A percentile compares a stretch with the other conserved stretches of the same genome.
These are phyloP conservation scores for Chironomus tepperi DNA, from an alignment of 1,140 invertebrate genomes.

Conservation along the genomic window DNA sequence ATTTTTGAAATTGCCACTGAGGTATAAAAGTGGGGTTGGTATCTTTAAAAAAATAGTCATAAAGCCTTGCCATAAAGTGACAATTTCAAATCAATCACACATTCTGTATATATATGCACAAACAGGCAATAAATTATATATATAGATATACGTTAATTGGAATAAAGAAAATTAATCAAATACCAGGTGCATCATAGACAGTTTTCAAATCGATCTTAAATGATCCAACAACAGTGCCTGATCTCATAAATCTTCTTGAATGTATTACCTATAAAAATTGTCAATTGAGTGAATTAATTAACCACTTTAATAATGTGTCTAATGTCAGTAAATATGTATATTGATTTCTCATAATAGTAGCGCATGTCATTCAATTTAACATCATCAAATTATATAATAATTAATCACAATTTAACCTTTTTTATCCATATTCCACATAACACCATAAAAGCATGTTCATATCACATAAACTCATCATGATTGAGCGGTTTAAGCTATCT, in stretches of 20 bases:
- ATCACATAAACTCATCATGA: background rate
- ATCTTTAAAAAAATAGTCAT: too few species aligned
- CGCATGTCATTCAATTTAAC: background rate
- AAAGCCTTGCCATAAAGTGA: background rate
- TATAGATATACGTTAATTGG: background rate
- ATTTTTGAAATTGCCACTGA: background rate
- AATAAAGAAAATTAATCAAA: slow-evolving; percentile 14
- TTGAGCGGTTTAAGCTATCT: background rate
- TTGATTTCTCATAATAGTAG: background rate
- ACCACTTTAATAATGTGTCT: too few species aligned
- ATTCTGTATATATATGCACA: background rate
- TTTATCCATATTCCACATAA: background rate
- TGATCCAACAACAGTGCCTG: slow-evolving; percentile 49
- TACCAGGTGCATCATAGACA: slow-evolving; percentile 54
- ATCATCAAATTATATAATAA: background rate
- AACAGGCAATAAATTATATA: background rate
- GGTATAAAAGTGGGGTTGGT: background rate
- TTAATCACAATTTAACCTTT: slow-evolving; percentile 14
- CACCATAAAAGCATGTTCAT: background rate
- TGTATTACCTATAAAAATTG: slow-evolving; percentile 52
- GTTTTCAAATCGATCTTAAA: slow-evolving; percentile 60
- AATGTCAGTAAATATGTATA: background rate
- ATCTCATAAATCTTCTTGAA: slow-evolving; percentile 50
- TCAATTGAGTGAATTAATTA: background rate
- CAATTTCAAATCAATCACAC: slow-evolving; percentile 1